Percentiles rank a stretch among this genome's conserved stretches.
Evolutionary conservation across 2,797 vertebrate genomes (phyloP).

Genomic region (Urocyon cinereoargenteus): DNA sequence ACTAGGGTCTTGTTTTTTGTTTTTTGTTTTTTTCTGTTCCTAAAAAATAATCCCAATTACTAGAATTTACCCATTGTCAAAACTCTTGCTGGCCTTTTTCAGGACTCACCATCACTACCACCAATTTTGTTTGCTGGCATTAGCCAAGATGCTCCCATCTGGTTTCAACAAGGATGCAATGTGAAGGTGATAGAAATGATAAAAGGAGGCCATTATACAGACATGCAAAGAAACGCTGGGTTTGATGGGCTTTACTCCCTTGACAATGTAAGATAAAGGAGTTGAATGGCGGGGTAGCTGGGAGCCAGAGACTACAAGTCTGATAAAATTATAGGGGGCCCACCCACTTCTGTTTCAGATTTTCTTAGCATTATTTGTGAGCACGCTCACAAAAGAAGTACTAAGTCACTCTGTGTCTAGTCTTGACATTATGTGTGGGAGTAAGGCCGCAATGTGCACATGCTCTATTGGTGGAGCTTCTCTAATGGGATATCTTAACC

Average conservation of each 20-base stretch:
- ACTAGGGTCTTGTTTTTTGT: background rate
- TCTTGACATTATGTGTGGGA: background rate
- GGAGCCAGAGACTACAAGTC: background rate
- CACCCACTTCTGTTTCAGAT: background rate
- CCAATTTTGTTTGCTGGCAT: background rate
- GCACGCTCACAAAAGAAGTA: background rate
- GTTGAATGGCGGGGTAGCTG: background rate
- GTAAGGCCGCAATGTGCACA: background rate
- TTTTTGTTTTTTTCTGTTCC: background rate
- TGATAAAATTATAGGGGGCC: background rate
- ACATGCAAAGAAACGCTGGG: background rate
- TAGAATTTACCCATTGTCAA: background rate
- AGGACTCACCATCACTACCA: background rate
- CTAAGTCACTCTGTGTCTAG: background rate
- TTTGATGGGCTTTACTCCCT: background rate
- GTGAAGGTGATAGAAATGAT: background rate
- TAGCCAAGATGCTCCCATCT: background rate
- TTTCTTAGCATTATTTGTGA: background rate
- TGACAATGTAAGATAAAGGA: background rate
- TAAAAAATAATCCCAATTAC: background rate
- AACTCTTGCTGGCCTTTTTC: background rate
- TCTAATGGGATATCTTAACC: background rate
- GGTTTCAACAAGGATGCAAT: background rate
- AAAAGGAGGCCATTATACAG: background rate
- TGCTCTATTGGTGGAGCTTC: background rate